A percentile compares a stretch with the other conserved stretches of the same genome.
These are phyloP conservation scores for Strigamia maritima DNA, from an alignment of 2,888 invertebrate species.

Conservation along the genomic window DNA sequence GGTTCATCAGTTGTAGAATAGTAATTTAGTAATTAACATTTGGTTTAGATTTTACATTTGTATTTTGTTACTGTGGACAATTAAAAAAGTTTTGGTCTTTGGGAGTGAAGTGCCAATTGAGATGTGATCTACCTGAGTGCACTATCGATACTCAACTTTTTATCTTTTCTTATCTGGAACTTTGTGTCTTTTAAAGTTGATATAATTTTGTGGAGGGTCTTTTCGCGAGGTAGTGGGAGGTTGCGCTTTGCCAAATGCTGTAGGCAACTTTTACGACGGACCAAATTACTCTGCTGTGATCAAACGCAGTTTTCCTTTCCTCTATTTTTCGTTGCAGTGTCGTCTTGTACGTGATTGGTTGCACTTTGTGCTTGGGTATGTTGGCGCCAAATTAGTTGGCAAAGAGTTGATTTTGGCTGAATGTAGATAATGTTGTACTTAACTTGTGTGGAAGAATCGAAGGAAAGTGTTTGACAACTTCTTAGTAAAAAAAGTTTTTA, in stretches of 20 bases:
- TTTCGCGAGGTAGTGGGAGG: neutral
- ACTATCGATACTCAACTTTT: neutral
- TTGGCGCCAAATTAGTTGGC: conserved; percentile 22
- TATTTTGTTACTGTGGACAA: neutral
- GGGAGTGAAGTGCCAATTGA: neutral
- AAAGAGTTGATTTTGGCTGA: conserved; percentile 12
- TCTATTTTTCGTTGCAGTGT: conserved; percentile 5
- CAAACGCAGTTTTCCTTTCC: neutral
- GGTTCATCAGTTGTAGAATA: no score
- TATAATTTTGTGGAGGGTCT: conserved; percentile 9
- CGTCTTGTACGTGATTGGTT: conserved; percentile 20
- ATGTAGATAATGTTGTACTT: neutral
- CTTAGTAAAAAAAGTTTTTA: neutral
- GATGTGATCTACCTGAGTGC: neutral
- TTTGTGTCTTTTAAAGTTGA: conserved; percentile 18
- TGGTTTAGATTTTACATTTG: no score
- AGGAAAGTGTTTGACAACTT: neutral
- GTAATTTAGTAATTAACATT: no score
- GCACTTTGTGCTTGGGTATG: conserved; percentile 13
- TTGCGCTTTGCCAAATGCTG: conserved; percentile 18
- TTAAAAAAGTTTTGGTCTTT: neutral
- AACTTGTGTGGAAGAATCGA: neutral
- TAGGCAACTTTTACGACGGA: conserved; percentile 17
- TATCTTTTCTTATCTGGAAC: conserved; percentile 5
- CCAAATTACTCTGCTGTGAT: conserved; percentile 16